These are phyloP conservation scores for Pseudopipra pipra DNA, from an alignment of 2,113 vertebrate genomes.

Conservation along the genomic window DNA sequence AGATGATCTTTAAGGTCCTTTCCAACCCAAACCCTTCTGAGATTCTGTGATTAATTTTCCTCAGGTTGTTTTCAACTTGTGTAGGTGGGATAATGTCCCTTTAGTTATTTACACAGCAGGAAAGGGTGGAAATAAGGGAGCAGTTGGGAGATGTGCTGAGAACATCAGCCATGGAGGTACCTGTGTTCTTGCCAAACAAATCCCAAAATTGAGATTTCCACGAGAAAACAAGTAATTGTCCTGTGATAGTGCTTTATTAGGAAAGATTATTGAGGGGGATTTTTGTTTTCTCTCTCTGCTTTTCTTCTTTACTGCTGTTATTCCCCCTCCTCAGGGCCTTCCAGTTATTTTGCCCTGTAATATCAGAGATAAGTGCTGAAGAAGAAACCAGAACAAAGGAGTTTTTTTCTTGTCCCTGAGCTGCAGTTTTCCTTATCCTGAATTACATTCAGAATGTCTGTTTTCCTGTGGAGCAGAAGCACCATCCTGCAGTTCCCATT, in stretches of 20 bases:
- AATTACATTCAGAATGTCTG: not conserved
- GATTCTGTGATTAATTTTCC: not conserved
- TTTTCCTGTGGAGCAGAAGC: not conserved
- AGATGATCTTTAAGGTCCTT: not conserved
- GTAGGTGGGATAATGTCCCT: not conserved
- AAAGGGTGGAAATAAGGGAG: not conserved
- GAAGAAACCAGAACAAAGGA: not conserved
- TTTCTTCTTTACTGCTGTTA: not conserved
- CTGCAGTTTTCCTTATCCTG: not conserved
- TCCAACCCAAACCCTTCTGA: not conserved
- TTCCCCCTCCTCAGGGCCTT: not conserved
- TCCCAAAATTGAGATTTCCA: not conserved
- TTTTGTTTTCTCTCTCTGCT: not conserved
- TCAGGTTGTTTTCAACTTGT: not conserved
- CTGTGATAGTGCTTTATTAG: not conserved
- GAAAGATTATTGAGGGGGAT: not conserved
- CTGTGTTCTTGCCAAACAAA: not conserved
- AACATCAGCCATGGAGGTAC: accelerated
- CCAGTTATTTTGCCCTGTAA: not conserved
- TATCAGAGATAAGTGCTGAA: not conserved
- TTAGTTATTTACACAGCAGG: not conserved
- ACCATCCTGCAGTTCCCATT: not conserved
- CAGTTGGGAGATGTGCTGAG: accelerated
- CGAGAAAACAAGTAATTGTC: not conserved
- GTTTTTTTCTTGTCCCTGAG: not conserved